Conservation (phyloP, 2,113 vertebrate species). For the Sylvietta virens region DNA sequence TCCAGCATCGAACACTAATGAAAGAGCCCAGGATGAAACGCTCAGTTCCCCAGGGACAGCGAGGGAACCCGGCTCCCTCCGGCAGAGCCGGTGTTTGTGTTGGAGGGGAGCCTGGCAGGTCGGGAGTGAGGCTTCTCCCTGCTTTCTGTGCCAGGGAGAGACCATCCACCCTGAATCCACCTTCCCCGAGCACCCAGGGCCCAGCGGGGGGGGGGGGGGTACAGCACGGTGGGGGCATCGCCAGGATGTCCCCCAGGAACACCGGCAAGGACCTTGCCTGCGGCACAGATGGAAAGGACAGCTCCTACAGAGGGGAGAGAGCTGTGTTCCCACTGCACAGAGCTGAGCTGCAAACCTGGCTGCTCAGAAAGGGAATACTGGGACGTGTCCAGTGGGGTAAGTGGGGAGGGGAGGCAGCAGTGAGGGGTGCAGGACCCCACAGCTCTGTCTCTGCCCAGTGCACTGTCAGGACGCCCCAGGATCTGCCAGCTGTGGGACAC, state of each 20-base stretch:
- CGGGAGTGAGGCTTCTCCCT: neutral
- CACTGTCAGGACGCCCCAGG: no score
- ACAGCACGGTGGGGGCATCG: accelerated
- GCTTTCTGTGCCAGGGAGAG: accelerated
- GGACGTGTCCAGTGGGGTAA: accelerated
- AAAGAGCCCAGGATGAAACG: neutral
- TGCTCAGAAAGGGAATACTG: neutral
- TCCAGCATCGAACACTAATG: neutral
- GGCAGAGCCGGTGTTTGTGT: accelerated
- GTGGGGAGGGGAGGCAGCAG: neutral
- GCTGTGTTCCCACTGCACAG: accelerated
- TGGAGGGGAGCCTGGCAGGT: neutral
- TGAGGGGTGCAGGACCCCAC: neutral
- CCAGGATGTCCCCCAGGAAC: neutral
- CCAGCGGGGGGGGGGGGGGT: no score
- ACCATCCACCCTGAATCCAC: neutral
- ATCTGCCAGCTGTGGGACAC: neutral
- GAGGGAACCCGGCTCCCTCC: neutral
- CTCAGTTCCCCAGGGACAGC: neutral
- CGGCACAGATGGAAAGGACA: neutral
- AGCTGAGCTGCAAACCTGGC: accelerated
- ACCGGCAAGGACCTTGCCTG: accelerated
- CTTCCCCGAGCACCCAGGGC: accelerated
- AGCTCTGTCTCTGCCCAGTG: no score
- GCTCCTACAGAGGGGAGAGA: neutral